Evolutionary conservation across 2,888 invertebrate species (phyloP), one percentile per base, ranked within the genome.

Genomic region (Temnothorax rugatulus): DNA sequence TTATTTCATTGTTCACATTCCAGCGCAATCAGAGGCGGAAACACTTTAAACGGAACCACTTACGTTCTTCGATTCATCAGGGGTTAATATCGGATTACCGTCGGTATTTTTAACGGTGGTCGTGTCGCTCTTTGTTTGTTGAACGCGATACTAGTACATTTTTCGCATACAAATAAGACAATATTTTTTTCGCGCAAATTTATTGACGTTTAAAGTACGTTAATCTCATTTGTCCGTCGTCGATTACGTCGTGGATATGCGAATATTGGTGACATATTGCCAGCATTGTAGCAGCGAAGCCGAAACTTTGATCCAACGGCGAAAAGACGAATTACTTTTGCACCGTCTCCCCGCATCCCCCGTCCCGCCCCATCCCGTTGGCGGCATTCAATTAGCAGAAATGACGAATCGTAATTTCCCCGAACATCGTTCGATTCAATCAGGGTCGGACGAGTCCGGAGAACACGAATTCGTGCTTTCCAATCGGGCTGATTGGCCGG

Each of bases 401-500:
- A 85, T 84, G 84, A 82, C 52, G 74, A 84, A 61, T 84, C 63
- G 75, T 79, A 59, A 82, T 89, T 77, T 86, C 82, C 87, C 74
- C 61, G 50, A 75, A 76, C 79, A 82, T 87, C 89, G 77, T 85
- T 86, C 86, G 87, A 89, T 86, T 84, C 86, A 74, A 84, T 81
- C 86, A 84, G 86, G 81, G 84, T 79, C 82, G n/a, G 77, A 50
- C 81, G 86, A 86, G 87, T 86, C 88, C 77, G 71, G 87, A 82
- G 84, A 69, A 82, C 74, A 84, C 83, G 84, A 82, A 84, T 83
- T 85, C 75, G 84, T 83, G 86, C 83, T 85, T 85, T 87, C 85
- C 90, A 87, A 88, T 88, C 90, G 89, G 86, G 15, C 86, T 86
- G 87, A 90, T 90, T 90, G 89, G 87, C 83, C 89, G 84, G 83